Percentiles rank a stretch among this genome's conserved stretches.
phyloP scores from a whole-genome alignment of 53 echinoderm and acorn worm genomes.

The Glandiceps talaboti region DNA sequence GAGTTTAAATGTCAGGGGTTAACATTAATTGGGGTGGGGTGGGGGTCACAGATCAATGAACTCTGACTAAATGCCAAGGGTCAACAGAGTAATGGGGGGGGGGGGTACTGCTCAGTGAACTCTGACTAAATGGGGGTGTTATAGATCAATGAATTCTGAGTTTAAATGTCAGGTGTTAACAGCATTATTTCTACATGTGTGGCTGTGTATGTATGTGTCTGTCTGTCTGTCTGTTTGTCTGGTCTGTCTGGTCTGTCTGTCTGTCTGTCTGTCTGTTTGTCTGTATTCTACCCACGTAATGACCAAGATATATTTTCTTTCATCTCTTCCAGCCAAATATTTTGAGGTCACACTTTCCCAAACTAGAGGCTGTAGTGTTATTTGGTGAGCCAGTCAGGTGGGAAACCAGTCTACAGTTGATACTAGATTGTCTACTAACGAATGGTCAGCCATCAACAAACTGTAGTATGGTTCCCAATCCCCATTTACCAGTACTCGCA shows the following conservation, averaged over 20 bases:
- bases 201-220: background rate
- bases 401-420: slow-evolving; percentile 87
- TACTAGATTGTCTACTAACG: slow-evolving; percentile 73
- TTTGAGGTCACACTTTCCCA: slow-evolving; percentile 29
- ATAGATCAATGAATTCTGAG: too few relatives aligned
- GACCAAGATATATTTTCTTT: background rate
- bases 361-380: slow-evolving; percentile 74
- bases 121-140: too few relatives aligned
- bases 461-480: slow-evolving; percentile 46
- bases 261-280: background rate
- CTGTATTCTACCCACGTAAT: too few relatives aligned
- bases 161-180: too few relatives aligned
- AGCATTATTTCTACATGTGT: too few relatives aligned
- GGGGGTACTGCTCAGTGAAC: too few relatives aligned
- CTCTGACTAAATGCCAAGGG: too few relatives aligned
- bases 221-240: background rate
- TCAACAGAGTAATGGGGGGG: too few relatives aligned
- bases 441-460: slow-evolving; percentile 47
- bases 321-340: slow-evolving; percentile 14
- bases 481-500: slow-evolving; percentile 76
- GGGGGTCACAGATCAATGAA: too few relatives aligned
- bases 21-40: too few relatives aligned
- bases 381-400: slow-evolving; percentile 93
- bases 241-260: background rate
- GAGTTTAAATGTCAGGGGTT: too few relatives aligned